Percentiles rank a stretch among this genome's conserved stretches.
Conservation (phyloP, 1,140 invertebrate species). For the Druon quercuslanigerum region DNA sequence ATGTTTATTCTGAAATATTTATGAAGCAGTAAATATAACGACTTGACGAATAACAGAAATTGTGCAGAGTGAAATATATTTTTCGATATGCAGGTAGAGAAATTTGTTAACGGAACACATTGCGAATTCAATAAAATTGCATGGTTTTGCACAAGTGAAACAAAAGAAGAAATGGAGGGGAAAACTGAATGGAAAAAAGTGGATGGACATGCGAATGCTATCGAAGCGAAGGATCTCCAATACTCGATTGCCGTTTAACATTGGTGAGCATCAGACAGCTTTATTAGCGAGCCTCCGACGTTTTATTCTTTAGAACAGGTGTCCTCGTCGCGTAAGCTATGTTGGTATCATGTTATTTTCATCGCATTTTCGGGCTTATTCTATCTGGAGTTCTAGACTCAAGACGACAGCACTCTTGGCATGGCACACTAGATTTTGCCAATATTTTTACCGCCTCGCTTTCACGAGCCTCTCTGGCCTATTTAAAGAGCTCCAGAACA, state of each 20-base stretch:
- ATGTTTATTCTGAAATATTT: too few species aligned
- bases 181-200: slow-evolving; percentile 22
- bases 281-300: slow-evolving; percentile 23
- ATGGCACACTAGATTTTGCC: not conserved
- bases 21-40: too few species aligned
- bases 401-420: slow-evolving; percentile 24
- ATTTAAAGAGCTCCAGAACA: slow-evolving; percentile 12
- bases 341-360: not conserved
- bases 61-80: too few species aligned
- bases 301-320: slow-evolving; percentile 26
- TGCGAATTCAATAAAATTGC: not conserved
- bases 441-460: not conserved
- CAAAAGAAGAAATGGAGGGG: slow-evolving; percentile 7
- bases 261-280: slow-evolving; percentile 14
- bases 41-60: too few species aligned
- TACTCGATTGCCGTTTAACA: slow-evolving; percentile 27
- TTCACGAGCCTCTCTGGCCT: not conserved
- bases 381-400: not conserved
- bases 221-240: slow-evolving; percentile 19
- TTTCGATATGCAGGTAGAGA: too few species aligned
- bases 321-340: not conserved
- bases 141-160: not conserved
- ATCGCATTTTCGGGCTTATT: not conserved
- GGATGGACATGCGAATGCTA: slow-evolving; percentile 10
- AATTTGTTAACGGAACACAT: not conserved